Conservation (phyloP, 2,888 invertebrate genomes). For the Gibbula magus region DNA sequence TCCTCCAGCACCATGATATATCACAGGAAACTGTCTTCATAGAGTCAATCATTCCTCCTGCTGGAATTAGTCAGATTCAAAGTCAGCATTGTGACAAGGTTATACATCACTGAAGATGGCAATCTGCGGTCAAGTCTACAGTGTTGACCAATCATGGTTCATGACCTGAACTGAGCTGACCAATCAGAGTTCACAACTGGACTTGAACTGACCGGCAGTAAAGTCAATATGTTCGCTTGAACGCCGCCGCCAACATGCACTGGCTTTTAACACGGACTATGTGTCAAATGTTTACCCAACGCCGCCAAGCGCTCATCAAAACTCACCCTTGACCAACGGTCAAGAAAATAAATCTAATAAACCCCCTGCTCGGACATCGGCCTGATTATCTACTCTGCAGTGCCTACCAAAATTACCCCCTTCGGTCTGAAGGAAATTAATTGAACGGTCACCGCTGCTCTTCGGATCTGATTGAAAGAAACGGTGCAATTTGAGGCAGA, state of each 20-base stretch:
- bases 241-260: neutral
- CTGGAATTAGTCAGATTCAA: too few species aligned
- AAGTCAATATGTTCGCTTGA: too few species aligned
- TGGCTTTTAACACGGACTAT: neutral
- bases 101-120: too few species aligned
- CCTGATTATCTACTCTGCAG: neutral
- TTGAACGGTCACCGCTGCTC: neutral
- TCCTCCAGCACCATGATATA: too few species aligned
- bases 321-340: neutral
- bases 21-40: too few species aligned
- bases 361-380: neutral
- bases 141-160: too few species aligned
- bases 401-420: neutral
- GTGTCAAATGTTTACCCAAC: neutral
- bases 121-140: too few species aligned
- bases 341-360: slow-evolving; percentile 13
- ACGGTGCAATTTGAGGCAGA: neutral
- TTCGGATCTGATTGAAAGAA: neutral
- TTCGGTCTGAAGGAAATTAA: neutral
- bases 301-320: neutral
- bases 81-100: too few species aligned
- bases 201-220: too few species aligned
- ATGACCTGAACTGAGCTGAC: too few species aligned
- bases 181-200: too few species aligned
- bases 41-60: too few species aligned